A percentile compares a stretch with the other conserved stretches of the same genome.
These are phyloP conservation scores for Ennomos fuscantarius DNA, from an alignment of 2,888 invertebrate species.

Conservation along the genomic window DNA sequence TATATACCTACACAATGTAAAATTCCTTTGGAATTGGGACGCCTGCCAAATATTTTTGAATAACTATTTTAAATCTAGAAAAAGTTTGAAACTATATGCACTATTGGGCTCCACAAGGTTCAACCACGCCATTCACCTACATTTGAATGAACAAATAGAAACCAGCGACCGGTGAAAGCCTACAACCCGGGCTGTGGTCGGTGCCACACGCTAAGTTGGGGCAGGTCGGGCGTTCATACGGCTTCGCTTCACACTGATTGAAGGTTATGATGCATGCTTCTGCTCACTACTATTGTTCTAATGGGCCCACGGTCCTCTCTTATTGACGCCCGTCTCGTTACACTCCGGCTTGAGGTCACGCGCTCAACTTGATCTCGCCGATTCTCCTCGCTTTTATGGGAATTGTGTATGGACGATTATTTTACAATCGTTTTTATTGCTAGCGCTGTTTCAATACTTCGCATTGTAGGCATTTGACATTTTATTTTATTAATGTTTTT, in stretches of 20 bases:
- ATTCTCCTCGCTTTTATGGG: constrained; percentile 69
- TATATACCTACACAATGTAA: constrained; percentile 23
- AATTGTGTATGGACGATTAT: constrained; percentile 59
- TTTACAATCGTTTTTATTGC: constrained; percentile 48
- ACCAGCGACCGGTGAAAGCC: constrained; percentile 47
- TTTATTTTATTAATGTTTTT: constrained; percentile 36
- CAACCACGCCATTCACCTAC: constrained; percentile 25
- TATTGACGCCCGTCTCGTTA: constrained; percentile 66
- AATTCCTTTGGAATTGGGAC: constrained; percentile 52
- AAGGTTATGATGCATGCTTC: constrained; percentile 78
- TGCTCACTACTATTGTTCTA: constrained; percentile 78
- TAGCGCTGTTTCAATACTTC: constrained; percentile 43
- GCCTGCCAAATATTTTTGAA: constrained; percentile 55
- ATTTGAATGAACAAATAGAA: constrained; percentile 41
- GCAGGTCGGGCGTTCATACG: constrained; percentile 70
- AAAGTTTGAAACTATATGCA: constrained; percentile 28
- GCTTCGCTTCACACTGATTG: constrained; percentile 65
- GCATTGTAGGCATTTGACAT: constrained; percentile 47
- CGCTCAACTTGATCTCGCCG: constrained; percentile 69
- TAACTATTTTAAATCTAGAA: constrained; percentile 50
- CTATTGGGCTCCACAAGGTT: constrained; percentile 23
- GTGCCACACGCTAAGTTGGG: constrained; percentile 58
- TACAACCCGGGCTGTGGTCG: constrained; percentile 45
- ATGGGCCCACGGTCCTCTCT: constrained; percentile 64
- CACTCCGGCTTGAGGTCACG: constrained; percentile 64